Conservation (phyloP, 2,888 invertebrate genomes). For the Meghimatium bilineatum region DNA sequence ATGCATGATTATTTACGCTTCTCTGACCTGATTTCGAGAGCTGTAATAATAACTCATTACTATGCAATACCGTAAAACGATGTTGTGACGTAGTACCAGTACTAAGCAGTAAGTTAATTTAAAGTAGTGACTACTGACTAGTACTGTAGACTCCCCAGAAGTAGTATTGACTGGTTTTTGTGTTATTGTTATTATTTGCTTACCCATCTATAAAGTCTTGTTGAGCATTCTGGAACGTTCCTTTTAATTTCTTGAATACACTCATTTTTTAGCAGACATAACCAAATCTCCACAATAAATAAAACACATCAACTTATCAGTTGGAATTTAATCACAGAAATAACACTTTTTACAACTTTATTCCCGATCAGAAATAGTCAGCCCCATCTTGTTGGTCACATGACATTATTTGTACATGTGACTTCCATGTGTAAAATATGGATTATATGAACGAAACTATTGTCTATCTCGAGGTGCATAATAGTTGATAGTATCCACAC, state of each 20-base stretch:
- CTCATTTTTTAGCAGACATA: conserved; percentile 2
- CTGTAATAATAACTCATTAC: no score
- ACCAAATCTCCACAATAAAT: not conserved
- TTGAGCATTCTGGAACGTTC: conserved; percentile 62
- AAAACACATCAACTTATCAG: not conserved
- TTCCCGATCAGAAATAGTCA: not conserved
- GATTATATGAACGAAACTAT: no score
- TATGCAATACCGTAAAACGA: no score
- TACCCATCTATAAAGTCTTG: conserved; percentile 56
- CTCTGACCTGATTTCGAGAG: no score
- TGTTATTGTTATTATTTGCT: not conserved
- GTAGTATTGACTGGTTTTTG: no score
- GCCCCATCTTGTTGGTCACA: conserved; percentile 20
- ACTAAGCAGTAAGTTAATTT: no score
- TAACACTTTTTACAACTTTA: not conserved
- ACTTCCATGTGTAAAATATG: not conserved
- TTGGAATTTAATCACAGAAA: not conserved
- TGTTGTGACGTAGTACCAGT: no score
- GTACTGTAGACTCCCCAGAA: no score
- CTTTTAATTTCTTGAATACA: conserved; percentile 55
- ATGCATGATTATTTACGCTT: no score
- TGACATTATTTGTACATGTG: conserved; percentile 19
- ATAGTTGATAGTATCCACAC: no score
- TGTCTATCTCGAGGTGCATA: no score
- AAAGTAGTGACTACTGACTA: no score